Base-by-base conservation (phyloP, 2,888 invertebrate species). In the Tromatobia lineatoria region DNA sequence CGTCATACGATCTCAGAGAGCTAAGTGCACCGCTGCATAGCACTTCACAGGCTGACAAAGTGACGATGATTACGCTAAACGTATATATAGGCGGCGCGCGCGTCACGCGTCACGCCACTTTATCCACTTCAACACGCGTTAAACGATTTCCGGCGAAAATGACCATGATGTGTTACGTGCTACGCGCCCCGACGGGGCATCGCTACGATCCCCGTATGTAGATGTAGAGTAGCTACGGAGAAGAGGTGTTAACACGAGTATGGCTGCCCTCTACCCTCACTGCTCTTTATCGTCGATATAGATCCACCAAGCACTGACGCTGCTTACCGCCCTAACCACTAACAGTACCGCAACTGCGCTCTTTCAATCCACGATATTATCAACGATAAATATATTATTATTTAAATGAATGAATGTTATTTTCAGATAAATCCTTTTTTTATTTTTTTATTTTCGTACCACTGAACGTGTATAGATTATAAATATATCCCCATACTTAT, bases 101-200 rank as follows among this genome's bases (percentile, higher is more conserved):
- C 92, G 92, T 93, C 93, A 93, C 93, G 91, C 92, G 93, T 93
- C 92, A 91, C 90, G 90, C 91, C 92, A 93, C 92, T 93, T 92
- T 92, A 92, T 89, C 91, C 91, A 92, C 91, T 93, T 90, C 89
- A 91, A 90, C 92, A 89, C 89, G 92, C 90, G 92, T 92, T 92
- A 91, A 92, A 91, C 90, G 88, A 92, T 92, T 93, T 93, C 93
- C 93, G 93, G 93, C 91, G 91, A 92, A 93, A 92, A 92, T 90
- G 88, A 88, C 88, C 86, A 80, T 86, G 76, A 57, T 76, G 57
- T 50, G 71, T 50, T 73, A 61, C 8, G 18, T 20, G 61, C 74
- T 34, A 34, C 38, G 18, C 34, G 64, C 38, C n/a, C n/a, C 20
- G 18, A 38, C 42, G 64, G 20, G 34, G 38, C 42, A 64, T 3